These are phyloP conservation scores for Gastrophysa polygoni DNA, from an alignment of 2,888 invertebrate species.

Conservation along the genomic window DNA sequence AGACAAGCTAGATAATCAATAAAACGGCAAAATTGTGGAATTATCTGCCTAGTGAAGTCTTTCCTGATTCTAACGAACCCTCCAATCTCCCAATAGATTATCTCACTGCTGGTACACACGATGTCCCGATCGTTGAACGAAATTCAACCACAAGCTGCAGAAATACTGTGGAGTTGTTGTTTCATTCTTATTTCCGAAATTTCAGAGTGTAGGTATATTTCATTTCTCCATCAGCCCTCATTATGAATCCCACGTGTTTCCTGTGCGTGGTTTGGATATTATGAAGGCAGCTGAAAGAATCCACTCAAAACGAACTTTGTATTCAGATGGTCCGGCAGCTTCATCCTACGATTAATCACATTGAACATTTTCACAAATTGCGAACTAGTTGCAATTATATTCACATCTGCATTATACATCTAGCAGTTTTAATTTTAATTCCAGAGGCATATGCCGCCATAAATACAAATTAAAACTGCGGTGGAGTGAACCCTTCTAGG, in stretches of 20 bases:
- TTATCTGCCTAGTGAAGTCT: too few species aligned
- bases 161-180: too few species aligned
- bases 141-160: too few species aligned
- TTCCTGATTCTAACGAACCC: too few species aligned
- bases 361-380: conserved; percentile 41
- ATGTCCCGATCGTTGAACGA: too few species aligned
- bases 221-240: not conserved
- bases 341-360: conserved; percentile 6
- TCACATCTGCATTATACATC: conserved; percentile 41
- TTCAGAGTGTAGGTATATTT: not conserved
- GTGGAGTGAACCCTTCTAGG: conserved; percentile 35
- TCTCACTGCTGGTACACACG: too few species aligned
- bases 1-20: too few species aligned
- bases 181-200: not conserved
- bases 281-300: not conserved
- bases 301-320: conserved; percentile 14
- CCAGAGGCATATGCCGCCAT: conserved; percentile 39
- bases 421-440: conserved; percentile 42
- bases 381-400: conserved; percentile 46
- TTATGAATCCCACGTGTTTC: not conserved
- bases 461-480: conserved; percentile 46
- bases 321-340: conserved; percentile 7
- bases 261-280: not conserved
- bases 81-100: too few species aligned
- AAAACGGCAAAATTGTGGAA: too few species aligned